phyloP scores from a whole-genome alignment of 2,797 vertebrate genomes.

The Triplophysa yarkandensis region DNA sequence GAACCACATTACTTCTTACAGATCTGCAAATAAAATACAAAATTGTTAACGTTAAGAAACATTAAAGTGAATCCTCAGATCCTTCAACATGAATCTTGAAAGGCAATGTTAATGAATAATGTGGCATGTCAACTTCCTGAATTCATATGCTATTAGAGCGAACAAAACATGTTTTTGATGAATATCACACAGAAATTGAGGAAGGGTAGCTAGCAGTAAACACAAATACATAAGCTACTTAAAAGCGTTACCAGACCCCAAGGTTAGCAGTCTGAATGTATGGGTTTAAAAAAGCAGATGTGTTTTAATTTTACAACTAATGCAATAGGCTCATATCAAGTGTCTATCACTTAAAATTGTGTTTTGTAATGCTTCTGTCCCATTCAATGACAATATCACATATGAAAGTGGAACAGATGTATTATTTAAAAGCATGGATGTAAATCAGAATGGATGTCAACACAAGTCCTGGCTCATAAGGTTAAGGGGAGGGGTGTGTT shows the following conservation, averaged over 20 bases:
- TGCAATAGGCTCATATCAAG: conserved; percentile 24
- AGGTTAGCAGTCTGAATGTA: conserved; percentile 1
- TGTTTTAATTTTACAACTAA: conserved; percentile 20
- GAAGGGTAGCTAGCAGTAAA: conserved; percentile 3
- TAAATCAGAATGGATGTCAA: conserved; percentile 42
- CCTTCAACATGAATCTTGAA: conserved; percentile 13
- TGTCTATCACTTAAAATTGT: not conserved
- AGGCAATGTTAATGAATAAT: not conserved
- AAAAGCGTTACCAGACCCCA: conserved; percentile 18
- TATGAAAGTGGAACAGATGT: conserved; percentile 27
- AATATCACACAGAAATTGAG: not conserved
- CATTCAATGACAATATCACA: conserved; percentile 12
- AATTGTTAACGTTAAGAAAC: not conserved
- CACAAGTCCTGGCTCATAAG: conserved; percentile 1
- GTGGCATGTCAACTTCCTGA: not conserved
- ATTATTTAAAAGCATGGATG: conserved; percentile 33
- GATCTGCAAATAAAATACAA: conserved; percentile 11
- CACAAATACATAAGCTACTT: conserved; percentile 20
- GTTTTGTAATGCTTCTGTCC: conserved; percentile 10
- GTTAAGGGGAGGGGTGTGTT: conserved; percentile 23
- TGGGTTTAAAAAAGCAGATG: conserved; percentile 9
- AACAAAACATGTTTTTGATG: not conserved
- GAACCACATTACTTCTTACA: conserved; percentile 1
- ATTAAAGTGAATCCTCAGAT: no score
- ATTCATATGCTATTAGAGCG: not conserved